These are phyloP conservation scores for Rachycentron canadum DNA, from an alignment of 2,797 vertebrate species.

Conservation along the genomic window DNA sequence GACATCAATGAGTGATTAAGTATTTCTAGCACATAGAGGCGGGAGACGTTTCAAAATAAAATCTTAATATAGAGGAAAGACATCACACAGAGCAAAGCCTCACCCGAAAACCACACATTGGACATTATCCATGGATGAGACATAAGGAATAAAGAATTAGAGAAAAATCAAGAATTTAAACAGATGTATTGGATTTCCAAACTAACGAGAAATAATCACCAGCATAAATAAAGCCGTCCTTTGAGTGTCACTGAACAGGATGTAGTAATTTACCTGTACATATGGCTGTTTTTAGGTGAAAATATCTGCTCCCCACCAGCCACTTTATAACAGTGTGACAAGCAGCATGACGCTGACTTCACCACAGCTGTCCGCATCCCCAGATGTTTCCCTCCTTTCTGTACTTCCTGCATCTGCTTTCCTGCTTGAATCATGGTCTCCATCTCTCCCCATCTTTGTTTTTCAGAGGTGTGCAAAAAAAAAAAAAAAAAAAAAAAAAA, in stretches of 20 bases:
- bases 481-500: no score
- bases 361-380: not conserved
- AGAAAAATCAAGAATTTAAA: not conserved
- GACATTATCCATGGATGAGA: not conserved
- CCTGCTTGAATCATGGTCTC: not conserved
- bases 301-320: not conserved
- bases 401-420: not conserved
- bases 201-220: not conserved
- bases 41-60: not conserved
- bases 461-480: no score
- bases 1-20: not conserved
- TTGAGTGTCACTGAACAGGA: not conserved
- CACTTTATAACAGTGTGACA: not conserved
- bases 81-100: not conserved
- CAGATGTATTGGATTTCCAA: not conserved
- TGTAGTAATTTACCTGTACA: not conserved
- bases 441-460: not conserved
- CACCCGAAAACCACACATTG: not conserved
- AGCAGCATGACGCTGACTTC: not conserved
- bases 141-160: not conserved
- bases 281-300: not conserved
- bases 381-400: constrained; percentile 14
- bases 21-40: not conserved
- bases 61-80: not conserved
- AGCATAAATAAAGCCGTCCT: not conserved